phyloP scores from a whole-genome alignment of 2,797 vertebrate species.

The Spinibarbus caldwelli region DNA sequence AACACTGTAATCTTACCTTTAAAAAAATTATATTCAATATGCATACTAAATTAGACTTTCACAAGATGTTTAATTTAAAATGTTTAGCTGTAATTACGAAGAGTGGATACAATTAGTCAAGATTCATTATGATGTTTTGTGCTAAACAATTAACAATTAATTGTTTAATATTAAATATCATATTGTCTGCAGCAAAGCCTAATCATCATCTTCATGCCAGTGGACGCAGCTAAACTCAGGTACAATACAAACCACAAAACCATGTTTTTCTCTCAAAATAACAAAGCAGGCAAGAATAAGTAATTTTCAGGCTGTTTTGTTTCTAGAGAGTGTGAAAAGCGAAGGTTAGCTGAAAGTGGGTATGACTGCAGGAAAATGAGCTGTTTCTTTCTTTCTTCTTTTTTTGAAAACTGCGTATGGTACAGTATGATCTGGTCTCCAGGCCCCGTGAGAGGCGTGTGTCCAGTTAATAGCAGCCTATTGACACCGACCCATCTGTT shows the following conservation, averaged over 20 bases:
- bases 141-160: slow-evolving; percentile 9
- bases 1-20: slow-evolving; percentile 36
- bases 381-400: slow-evolving; percentile 66
- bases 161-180: slow-evolving; percentile 9
- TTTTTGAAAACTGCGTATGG: slow-evolving; percentile 28
- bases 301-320: slow-evolving; percentile 30
- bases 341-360: slow-evolving; percentile 19
- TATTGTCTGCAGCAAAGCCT: background rate
- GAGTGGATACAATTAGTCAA: background rate
- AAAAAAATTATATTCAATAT: background rate
- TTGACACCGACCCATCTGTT: slow-evolving; percentile 94
- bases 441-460: slow-evolving; percentile 83
- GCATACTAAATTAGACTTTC: slow-evolving; percentile 23
- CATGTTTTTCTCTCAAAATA: slow-evolving; percentile 33
- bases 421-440: slow-evolving; percentile 74
- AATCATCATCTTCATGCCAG: slow-evolving; percentile 17
- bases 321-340: slow-evolving; percentile 25
- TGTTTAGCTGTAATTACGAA: slow-evolving; percentile 18
- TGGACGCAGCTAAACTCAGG: background rate
- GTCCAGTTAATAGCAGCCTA: slow-evolving; percentile 93
- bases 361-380: slow-evolving; percentile 51
- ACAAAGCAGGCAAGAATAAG: slow-evolving; percentile 41
- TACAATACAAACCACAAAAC: slow-evolving; percentile 24
- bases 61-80: slow-evolving; percentile 15
- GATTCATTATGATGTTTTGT: slow-evolving; percentile 24